Base-by-base conservation (phyloP, 2,888 invertebrate genomes). In the Eristalis intricaria region DNA sequence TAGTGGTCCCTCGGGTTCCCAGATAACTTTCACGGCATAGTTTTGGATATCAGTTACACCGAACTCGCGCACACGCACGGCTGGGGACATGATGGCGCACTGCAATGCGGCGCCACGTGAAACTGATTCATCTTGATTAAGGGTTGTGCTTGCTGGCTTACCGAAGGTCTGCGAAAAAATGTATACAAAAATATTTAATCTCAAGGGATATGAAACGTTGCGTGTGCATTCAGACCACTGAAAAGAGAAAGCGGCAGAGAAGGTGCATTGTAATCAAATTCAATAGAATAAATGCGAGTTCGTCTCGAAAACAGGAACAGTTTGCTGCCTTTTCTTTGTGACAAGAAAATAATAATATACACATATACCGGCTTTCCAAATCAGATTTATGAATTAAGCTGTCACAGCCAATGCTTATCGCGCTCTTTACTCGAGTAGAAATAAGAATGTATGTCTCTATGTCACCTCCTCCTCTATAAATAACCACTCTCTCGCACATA, bases 81-180 rank as follows among this genome's bases (percentile, higher is more conserved):
- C 98, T 43, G 99, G 99, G 75, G 98, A 98, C 90, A 99, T 95
- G 94, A 99, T 99, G 22, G 99, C 99, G 94, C 99, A 99, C 91
- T 97, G 97, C 79, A 99, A 94, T 35, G 99, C 99, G 93, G 99
- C 99, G 2, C 99, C 99, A 80, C 99, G 96, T 2, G 99, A 95
- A 32, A 99, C 99, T 0, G 99, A 98, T 93, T 99, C 99, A 92
- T 99, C 99, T 93, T 98, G 98, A 93, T 99, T 99, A 82, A 99
- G 94, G 26, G 99, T 99, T 29, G 99, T 99, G 89, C 98, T 98
- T 7, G 98, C 96, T 65, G 95, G 94, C 91, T 97, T 97, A 78
- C 96, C 95, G 92, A 97, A 97, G 1, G 99, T 96, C 92, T 92
- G 71, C 0, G 77, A 78, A 71, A n/a, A 26, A 32, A 8, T 32